Evolutionary conservation across 2,888 invertebrate genomes (phyloP).

Genomic region (Hesperia comma): DNA sequence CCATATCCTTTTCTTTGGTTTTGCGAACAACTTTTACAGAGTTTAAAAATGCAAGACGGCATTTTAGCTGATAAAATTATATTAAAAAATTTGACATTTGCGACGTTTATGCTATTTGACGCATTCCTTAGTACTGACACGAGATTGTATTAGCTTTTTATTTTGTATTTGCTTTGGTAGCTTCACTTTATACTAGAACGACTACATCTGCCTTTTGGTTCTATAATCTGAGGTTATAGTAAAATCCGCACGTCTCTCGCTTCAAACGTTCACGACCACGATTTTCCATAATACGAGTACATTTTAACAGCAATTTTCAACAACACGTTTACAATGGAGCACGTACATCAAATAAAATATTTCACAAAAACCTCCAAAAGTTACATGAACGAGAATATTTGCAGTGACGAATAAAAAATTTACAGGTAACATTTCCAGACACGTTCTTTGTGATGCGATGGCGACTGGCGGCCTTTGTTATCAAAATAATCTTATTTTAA

Average conservation of each 20-base stretch:
- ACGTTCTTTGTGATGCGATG: neutral
- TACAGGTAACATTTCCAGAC: constrained; percentile 2
- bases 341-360: constrained; percentile 18
- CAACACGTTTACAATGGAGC: constrained; percentile 6
- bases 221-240: no score
- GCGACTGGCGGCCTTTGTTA: constrained; percentile 1
- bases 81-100: no score
- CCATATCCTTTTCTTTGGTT: no score
- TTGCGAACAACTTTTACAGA: no score
- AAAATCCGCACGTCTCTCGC: neutral
- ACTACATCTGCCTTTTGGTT: no score
- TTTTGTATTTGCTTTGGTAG: no score
- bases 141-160: no score
- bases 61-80: no score
- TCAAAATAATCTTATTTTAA: neutral
- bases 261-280: neutral
- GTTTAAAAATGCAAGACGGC: no score
- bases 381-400: constrained; percentile 10
- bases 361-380: constrained; percentile 9
- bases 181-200: no score
- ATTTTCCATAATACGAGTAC: neutral
- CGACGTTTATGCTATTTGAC: no score
- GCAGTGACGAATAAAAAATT: constrained; percentile 15
- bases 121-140: no score
- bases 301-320: constrained; percentile 3